These are phyloP conservation scores for Vollenhovia emeryi DNA, from an alignment of 1,140 invertebrate genomes.

Conservation along the genomic window DNA sequence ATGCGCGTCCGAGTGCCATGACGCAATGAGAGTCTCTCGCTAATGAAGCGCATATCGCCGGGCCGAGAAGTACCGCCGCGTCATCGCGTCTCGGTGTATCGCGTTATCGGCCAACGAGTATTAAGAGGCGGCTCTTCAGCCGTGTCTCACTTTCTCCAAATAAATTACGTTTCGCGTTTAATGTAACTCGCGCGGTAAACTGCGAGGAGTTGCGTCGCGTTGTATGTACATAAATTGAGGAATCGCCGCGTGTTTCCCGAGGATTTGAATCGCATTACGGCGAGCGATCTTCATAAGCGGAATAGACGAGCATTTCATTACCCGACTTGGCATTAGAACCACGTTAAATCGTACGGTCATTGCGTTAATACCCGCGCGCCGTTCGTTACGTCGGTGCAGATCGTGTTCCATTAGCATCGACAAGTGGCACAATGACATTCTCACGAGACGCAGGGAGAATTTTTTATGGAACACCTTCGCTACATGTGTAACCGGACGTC, in stretches of 20 bases:
- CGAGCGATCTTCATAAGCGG: neutral
- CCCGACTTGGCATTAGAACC: constrained; percentile 9
- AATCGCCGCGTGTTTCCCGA: too few species aligned
- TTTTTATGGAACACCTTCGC: neutral
- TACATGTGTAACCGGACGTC: neutral
- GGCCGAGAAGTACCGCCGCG: constrained; percentile 21
- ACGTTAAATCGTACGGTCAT: neutral
- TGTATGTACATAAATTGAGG: too few species aligned
- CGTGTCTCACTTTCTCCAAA: neutral
- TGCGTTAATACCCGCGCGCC: neutral
- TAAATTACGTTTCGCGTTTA: too few species aligned
- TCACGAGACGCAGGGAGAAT: neutral
- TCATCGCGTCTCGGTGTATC: constrained; percentile 32
- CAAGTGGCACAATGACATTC: constrained; percentile 25
- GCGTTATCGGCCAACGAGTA: neutral
- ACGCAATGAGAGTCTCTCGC: constrained; percentile 52
- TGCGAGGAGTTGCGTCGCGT: too few species aligned
- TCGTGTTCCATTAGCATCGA: constrained; percentile 12
- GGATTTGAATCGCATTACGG: too few species aligned
- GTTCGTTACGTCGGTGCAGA: neutral
- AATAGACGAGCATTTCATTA: neutral
- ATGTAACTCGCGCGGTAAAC: too few species aligned
- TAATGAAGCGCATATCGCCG: neutral
- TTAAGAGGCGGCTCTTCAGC: too few species aligned
- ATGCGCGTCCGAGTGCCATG: neutral